Conservation (phyloP, 2,888 invertebrate genomes). For the Brachyopa scutellaris region DNA sequence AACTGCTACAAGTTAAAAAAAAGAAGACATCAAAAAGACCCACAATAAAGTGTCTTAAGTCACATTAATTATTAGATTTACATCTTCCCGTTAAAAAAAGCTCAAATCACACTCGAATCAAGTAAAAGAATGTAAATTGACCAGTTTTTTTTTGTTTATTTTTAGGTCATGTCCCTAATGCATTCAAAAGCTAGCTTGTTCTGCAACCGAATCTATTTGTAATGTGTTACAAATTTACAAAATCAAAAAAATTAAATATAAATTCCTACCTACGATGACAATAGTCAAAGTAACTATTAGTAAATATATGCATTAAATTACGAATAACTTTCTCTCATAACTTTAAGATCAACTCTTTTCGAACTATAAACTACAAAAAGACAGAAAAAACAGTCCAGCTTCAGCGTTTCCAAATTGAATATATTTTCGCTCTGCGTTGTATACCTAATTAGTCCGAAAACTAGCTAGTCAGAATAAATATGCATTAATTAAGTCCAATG, state of each 20-base stretch:
- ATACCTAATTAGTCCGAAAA: constrained; percentile 22
- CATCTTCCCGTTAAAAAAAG: no score
- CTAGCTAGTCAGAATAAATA: constrained; percentile 27
- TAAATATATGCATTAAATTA: neutral
- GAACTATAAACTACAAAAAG: neutral
- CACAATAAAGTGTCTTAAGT: no score
- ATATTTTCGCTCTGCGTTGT: constrained; percentile 4
- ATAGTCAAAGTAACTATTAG: neutral
- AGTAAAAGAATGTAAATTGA: neutral
- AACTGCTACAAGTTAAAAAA: no score
- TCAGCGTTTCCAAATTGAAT: constrained; percentile 10
- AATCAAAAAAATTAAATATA: no score
- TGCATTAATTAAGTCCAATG: constrained; percentile 25
- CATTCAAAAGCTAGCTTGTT: no score
- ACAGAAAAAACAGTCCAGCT: neutral
- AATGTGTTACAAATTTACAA: neutral
- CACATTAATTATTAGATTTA: no score
- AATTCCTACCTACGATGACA: constrained; percentile 5
- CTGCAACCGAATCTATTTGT: neutral
- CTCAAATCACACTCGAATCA: no score
- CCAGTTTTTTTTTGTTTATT: neutral
- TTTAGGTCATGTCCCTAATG: neutral
- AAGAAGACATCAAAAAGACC: no score
- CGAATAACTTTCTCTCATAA: constrained; percentile 37
- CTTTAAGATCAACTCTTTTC: constrained; percentile 7